Conservation (phyloP, 2,797 vertebrate species). For the Kryptopterus vitreolus region DNA sequence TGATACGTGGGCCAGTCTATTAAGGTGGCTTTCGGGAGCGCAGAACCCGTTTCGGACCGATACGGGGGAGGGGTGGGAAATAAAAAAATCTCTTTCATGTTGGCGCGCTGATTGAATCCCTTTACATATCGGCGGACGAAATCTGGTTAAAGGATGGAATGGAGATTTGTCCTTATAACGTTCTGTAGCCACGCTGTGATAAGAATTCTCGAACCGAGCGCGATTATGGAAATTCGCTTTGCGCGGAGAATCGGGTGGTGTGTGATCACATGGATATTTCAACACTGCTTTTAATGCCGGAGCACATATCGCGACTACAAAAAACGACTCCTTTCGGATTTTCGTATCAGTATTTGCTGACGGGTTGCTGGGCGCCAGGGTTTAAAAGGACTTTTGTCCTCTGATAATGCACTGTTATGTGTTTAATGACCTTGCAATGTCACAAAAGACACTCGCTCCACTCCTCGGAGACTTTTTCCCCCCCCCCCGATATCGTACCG, state of each 20-base stretch:
- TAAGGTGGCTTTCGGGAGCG: constrained; percentile 68
- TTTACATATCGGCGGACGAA: constrained; percentile 77
- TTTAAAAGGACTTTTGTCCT: background rate
- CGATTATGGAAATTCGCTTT: constrained; percentile 73
- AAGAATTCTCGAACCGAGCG: constrained; percentile 67
- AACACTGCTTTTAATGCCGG: background rate
- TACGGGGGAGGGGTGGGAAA: too few relatives aligned
- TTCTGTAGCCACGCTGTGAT: constrained; percentile 73
- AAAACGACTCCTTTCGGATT: background rate
- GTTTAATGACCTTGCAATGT: background rate
- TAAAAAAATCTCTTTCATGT: constrained; percentile 77
- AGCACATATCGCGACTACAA: background rate
- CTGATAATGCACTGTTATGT: background rate
- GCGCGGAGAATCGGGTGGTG: background rate
- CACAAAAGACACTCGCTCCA: background rate
- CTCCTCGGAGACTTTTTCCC: background rate
- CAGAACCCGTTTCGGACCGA: constrained; percentile 61
- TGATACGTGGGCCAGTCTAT: constrained; percentile 68
- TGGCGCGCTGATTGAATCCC: constrained; percentile 78
- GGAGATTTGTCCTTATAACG: constrained; percentile 76
- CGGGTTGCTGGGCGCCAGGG: background rate
- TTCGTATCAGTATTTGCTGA: background rate
- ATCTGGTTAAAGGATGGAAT: constrained; percentile 74
- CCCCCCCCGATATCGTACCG: too few relatives aligned
- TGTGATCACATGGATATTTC: background rate